Percentiles rank a stretch among this genome's conserved stretches.
These are phyloP conservation scores for Sebastes aleutianus DNA, from an alignment of 2,797 vertebrate species.

Conservation along the genomic window DNA sequence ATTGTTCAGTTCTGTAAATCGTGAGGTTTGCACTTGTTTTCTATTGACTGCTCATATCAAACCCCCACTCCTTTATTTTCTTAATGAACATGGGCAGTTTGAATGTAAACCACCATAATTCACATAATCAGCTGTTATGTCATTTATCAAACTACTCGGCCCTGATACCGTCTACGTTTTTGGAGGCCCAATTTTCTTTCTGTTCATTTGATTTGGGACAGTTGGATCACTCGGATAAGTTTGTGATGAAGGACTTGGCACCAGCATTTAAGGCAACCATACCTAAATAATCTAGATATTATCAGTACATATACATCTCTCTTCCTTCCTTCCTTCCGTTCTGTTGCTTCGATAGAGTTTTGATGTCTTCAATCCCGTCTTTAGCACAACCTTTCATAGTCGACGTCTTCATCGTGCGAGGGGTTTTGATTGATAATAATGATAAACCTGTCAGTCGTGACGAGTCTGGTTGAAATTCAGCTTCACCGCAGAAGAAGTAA, in stretches of 20 bases:
- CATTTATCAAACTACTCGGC: slow-evolving; percentile 28
- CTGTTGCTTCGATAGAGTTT: slow-evolving; percentile 46
- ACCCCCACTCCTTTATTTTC: slow-evolving; percentile 15
- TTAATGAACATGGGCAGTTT: slow-evolving; percentile 64
- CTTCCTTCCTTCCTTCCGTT: slow-evolving; percentile 35
- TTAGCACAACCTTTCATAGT: slow-evolving; percentile 53
- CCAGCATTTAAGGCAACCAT: slow-evolving; percentile 64
- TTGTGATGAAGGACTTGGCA: slow-evolving; percentile 56
- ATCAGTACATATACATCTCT: slow-evolving; percentile 39
- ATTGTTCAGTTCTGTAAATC: slow-evolving; percentile 54
- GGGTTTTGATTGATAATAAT: slow-evolving; percentile 53
- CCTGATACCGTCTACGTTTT: slow-evolving; percentile 21
- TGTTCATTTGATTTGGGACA: slow-evolving; percentile 14
- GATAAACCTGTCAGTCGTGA: slow-evolving; percentile 35
- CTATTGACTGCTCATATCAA: slow-evolving; percentile 64
- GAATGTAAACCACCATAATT: slow-evolving; percentile 76
- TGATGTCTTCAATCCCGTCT: slow-evolving; percentile 50
- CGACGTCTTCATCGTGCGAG: slow-evolving; percentile 45
- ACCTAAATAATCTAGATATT: slow-evolving; percentile 52
- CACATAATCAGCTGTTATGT: slow-evolving; percentile 29
- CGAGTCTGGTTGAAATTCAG: slow-evolving; percentile 42
- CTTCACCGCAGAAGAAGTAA: slow-evolving; percentile 34
- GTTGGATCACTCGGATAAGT: slow-evolving; percentile 22
- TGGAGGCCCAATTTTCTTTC: slow-evolving; percentile 19
- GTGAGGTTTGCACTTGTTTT: slow-evolving; percentile 45